Conservation (phyloP, 1,140 invertebrate genomes). For the Dufourea novaeangliae region DNA sequence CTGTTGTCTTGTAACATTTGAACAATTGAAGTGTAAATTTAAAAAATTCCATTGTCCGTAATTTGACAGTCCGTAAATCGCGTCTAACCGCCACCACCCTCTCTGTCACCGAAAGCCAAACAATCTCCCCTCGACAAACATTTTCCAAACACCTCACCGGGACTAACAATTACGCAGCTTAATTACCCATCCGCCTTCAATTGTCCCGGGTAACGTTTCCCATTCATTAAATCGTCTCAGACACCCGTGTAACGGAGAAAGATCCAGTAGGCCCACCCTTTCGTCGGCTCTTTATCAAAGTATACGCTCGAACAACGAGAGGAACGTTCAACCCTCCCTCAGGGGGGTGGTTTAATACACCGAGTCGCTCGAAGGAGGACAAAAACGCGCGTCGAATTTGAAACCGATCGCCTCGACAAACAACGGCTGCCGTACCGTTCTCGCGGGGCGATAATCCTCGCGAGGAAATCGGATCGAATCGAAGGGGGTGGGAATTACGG, state of each 20-base stretch:
- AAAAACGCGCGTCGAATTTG: constrained; percentile 14
- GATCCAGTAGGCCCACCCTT: background rate
- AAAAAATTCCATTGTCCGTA: no score
- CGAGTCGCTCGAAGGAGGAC: background rate
- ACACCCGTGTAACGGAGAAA: background rate
- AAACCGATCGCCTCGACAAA: constrained; percentile 19
- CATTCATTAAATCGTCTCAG: constrained; percentile 4
- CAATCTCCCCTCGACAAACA: background rate
- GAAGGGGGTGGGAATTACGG: background rate
- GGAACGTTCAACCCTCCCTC: background rate
- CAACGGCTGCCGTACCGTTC: background rate
- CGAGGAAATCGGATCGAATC: constrained; percentile 37
- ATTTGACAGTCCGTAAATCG: no score
- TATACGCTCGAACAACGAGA: background rate
- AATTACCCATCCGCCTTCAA: background rate
- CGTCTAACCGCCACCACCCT: no score
- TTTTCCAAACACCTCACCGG: background rate
- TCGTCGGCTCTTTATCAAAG: constrained; percentile 3
- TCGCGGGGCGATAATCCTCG: background rate
- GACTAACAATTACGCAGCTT: background rate
- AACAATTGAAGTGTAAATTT: no score
- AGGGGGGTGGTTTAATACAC: background rate
- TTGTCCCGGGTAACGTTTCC: background rate
- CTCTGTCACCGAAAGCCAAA: background rate
- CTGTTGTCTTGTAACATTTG: no score